Evolutionary conservation across 2,113 vertebrate species (phyloP), one percentile per base, ranked within the genome.

Genomic region (Dendropsophus ebraccatus): DNA sequence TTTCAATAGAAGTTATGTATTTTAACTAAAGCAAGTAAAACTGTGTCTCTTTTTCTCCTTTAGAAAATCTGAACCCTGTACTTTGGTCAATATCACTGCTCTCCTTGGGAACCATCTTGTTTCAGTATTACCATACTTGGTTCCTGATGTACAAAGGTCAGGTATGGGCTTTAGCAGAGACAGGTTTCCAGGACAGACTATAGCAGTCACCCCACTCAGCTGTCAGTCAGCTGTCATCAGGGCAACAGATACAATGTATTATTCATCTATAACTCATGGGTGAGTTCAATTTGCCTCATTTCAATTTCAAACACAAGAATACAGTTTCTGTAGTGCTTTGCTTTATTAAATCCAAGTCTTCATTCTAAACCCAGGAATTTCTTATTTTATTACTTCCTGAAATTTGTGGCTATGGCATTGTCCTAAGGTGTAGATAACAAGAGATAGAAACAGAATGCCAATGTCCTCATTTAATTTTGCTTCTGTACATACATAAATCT

Each of bases 221-320:
- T 60, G 82, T 86, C 84, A 86, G 47, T 80, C 84, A 81, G n/a
- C 77, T 62, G 85, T 86, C 85, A 86, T 60, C 77, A 58, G 37
- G 49, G 25, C 30, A 62, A 37, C 45, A n/a, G 25, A 80, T 58
- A 58, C 65, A 73, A 86, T 86, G 85, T 86, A 81, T 86, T 86
- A 86, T 86, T 86, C 78, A 86, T 86, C 85, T 74, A 86, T 54
- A 86, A 86, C 70, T 41, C 85, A 62, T 81, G 77, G 78, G 65
- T 62, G 52, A 86, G 52, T 62, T 81, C 69, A 86, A 81, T 81
- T 81, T 81, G 35, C 76, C 62, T 86, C 84, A 86, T 86, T 86
- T 86, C 76, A 86, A 78, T 86, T 86, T 86, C 84, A 86, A 86
- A 86, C 84, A 81, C 77, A 60, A 52, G 41, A 30, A 70, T 70